phyloP scores from a whole-genome alignment of 2,888 invertebrate species.

The Villa cingulata region DNA sequence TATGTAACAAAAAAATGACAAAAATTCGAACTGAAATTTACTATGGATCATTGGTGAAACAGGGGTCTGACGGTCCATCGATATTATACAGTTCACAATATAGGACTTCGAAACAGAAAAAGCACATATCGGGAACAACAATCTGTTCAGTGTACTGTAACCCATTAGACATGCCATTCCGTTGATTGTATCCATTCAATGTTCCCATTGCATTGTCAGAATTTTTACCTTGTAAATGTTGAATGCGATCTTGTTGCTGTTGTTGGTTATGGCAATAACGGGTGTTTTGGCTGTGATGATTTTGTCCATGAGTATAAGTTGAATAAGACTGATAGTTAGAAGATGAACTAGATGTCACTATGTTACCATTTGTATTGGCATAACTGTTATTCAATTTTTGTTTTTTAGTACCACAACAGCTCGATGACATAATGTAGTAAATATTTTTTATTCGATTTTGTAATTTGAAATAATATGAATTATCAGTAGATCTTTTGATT shows the following conservation, averaged over 20 bases:
- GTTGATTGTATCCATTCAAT: neutral
- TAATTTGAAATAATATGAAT: too few species aligned
- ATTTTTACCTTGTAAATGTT: neutral
- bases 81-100: constrained; percentile 86
- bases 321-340: neutral
- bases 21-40: too few species aligned
- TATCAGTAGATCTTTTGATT: too few species aligned
- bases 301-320: constrained; percentile 1
- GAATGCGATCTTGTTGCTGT: neutral
- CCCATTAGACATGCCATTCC: constrained; percentile 9
- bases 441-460: too few species aligned
- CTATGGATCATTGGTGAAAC: constrained; percentile 91
- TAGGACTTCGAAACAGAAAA: constrained; percentile 98
- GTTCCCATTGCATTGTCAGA: neutral
- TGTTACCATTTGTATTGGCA: constrained; percentile 10
- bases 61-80: constrained; percentile 80
- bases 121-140: constrained; percentile 92
- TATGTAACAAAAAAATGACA: too few species aligned
- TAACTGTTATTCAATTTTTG: constrained; percentile 63
- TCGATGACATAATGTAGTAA: constrained; percentile 89
- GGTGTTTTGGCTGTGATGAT: constrained; percentile 1
- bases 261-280: neutral
- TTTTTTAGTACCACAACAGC: constrained; percentile 85
- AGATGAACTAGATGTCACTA: constrained; percentile 4
- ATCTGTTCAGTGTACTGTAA: constrained; percentile 38